phyloP scores from a whole-genome alignment of 2,113 vertebrate genomes.

The Balaeniceps rex region DNA sequence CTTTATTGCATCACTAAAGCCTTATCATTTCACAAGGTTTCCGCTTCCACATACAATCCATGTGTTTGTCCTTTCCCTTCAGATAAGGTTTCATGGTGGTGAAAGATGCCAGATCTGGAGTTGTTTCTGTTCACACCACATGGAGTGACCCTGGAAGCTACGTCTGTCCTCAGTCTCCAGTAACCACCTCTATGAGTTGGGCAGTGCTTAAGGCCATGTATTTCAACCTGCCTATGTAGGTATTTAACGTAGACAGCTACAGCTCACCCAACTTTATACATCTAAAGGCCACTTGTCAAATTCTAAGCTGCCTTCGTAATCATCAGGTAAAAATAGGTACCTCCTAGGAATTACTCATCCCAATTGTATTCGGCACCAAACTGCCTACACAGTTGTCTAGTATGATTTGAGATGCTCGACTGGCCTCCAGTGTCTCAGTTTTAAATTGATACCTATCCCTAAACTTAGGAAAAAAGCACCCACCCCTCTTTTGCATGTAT shows the following conservation, averaged over 20 bases:
- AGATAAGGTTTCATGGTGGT: not conserved
- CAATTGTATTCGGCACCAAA: constrained; percentile 20
- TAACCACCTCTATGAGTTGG: not conserved
- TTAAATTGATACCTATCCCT: not conserved
- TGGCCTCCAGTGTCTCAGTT: constrained; percentile 17
- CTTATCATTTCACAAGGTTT: not conserved
- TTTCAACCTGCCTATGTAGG: not conserved
- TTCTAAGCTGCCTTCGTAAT: constrained; percentile 13
- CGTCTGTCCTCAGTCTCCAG: not conserved
- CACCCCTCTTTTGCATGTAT: not conserved
- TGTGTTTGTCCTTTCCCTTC: not conserved
- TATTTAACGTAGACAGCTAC: not conserved
- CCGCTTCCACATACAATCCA: not conserved
- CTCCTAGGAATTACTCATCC: constrained; percentile 40
- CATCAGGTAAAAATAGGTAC: constrained; percentile 10
- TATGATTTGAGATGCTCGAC: constrained; percentile 36
- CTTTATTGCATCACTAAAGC: not conserved
- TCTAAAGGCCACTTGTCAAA: constrained; percentile 39
- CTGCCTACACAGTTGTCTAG: constrained; percentile 42
- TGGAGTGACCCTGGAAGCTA: not conserved
- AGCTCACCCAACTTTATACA: not conserved
- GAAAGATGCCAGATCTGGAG: not conserved
- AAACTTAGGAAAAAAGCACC: not conserved
- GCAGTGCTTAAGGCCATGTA: not conserved
- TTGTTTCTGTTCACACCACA: not conserved